Evolutionary conservation across 2,888 invertebrate species (phyloP).

Genomic region (Glaucopsyche alexis): DNA sequence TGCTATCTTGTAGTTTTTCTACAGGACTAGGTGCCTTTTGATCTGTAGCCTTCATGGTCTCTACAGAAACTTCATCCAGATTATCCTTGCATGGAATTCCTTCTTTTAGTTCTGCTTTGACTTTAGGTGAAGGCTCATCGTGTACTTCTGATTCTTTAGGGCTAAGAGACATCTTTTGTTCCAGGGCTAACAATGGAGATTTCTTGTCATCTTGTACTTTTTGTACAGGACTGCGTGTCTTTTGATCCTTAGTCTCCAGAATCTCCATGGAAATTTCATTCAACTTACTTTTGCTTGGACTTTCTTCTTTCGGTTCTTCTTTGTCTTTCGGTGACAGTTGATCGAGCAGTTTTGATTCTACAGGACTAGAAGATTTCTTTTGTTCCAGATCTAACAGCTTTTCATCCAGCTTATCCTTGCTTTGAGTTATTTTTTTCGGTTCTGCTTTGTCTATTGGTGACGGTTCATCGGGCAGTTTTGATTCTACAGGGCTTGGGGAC

Average conservation of each 20-base stretch:
- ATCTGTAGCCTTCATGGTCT: neutral
- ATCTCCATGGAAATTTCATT: neutral
- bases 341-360: neutral
- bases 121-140: neutral
- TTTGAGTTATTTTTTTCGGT: too few relatives aligned
- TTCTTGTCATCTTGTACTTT: neutral
- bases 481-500: too few relatives aligned
- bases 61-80: too few relatives aligned
- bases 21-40: constrained; percentile 31
- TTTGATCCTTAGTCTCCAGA: constrained; percentile 25
- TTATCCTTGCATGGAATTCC: too few relatives aligned
- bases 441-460: too few relatives aligned
- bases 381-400: neutral
- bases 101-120: constrained; percentile 19
- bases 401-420: too few relatives aligned
- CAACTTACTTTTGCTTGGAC: neutral
- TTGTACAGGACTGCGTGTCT: constrained; percentile 30
- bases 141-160: neutral
- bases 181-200: neutral
- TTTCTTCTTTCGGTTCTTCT: neutral
- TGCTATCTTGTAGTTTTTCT: neutral
- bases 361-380: constrained; percentile 33
- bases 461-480: too few relatives aligned
- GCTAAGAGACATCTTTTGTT: neutral
- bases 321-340: neutral